Conservation (phyloP, 2,888 invertebrate species). For the Philhelius pedissequus region DNA sequence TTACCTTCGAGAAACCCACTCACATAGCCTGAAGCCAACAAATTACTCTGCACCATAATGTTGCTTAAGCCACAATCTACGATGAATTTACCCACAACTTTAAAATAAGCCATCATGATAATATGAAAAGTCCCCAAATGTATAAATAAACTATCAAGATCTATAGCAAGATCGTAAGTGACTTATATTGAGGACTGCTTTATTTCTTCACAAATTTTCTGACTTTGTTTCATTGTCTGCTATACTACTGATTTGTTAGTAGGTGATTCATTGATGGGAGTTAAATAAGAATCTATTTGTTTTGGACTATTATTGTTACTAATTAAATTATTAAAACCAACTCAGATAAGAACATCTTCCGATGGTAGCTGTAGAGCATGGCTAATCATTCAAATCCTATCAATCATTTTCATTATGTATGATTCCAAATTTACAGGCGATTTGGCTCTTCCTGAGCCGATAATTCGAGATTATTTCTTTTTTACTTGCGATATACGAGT, state of each 20-base stretch:
- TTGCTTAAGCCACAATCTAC: not conserved
- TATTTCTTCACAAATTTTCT: not conserved
- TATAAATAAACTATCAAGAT: not conserved
- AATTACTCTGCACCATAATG: not conserved
- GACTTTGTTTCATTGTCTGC: not conserved
- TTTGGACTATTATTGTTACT: not conserved
- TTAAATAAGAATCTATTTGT: not conserved
- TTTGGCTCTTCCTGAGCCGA: not conserved
- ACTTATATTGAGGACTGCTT: not conserved
- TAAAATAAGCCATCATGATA: not conserved
- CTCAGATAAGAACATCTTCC: not conserved
- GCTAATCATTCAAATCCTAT: not conserved
- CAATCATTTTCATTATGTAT: not conserved
- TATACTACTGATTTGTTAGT: not conserved
- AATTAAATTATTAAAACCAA: not conserved
- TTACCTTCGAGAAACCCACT: not conserved
- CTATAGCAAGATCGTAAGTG: not conserved
- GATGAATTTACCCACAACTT: not conserved
- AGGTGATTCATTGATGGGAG: not conserved
- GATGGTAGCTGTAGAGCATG: not conserved
- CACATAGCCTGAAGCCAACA: not conserved
- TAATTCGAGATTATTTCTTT: not conserved
- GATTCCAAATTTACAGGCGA: not conserved
- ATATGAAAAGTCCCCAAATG: not conserved
- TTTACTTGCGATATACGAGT: too few relatives aligned